Base-by-base conservation (phyloP, 2,888 invertebrate genomes). In the Ophion obscuratus region DNA sequence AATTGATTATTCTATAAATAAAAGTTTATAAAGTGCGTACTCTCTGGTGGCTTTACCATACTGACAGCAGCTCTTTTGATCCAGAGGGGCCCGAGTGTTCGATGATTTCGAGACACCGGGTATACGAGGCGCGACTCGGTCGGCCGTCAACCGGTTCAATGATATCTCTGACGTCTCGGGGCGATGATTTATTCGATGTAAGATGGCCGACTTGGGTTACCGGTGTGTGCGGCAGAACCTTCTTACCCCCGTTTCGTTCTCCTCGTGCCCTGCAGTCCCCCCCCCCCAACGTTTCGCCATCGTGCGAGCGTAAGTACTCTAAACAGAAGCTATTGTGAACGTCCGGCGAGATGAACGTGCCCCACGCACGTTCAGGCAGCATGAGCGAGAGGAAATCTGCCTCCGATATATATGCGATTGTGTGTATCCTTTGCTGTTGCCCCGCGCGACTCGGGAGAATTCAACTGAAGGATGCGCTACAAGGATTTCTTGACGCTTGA, bases 291-390 rank as follows among this genome's bases (percentile, higher is more conserved):
- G 81, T 80, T 85, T 88, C 86, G 17, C 53, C 53, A 53, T 53
- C 14, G 17, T 14, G 53, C 53, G 85, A 87, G 88, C 90, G 89
- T 92, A 92, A 92, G 92, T 92, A 92, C 92, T 93, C 92, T 92
- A 93, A 93, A 93, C 93, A 93, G 93, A 93, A 93, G 93, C 93
- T 92, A 93, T 94, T 94, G 93, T 94, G 92, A 92, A 91, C 90
- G 91, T 91, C 90, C 91, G 81, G 80, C 74, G 90, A 92, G 93
- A 93, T 90, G 93, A 90, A 93, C 93, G 92, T 92, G 92, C 92
- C 92, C 91, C 92, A 92, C 91, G 89, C 91, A 91, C 90, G 90
- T 89, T 61, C 53, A 53, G 88, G 90, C 74, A 77, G 66, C 85
- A 81, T 76, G 81, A 73, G 80, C 83, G 76, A 83, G 77, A 80